phyloP scores from a whole-genome alignment of 2,113 vertebrate species.

The Campylomormyrus numenius region DNA sequence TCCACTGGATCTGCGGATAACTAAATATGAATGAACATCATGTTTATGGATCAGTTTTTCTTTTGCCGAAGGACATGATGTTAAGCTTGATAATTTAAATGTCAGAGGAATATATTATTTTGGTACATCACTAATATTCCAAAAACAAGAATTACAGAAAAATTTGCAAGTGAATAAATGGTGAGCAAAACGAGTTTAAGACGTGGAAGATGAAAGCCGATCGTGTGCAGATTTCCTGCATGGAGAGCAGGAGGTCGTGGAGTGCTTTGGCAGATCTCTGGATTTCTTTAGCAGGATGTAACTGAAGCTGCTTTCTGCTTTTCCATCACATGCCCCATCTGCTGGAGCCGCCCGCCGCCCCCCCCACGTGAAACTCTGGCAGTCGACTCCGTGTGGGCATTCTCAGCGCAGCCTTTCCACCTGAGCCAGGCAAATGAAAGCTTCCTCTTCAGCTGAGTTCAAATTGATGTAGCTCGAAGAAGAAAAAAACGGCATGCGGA shows the following conservation, averaged over 20 bases:
- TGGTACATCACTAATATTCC: not conserved
- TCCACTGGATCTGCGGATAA: not conserved
- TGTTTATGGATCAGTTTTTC: not conserved
- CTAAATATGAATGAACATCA: not conserved
- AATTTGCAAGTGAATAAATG: not conserved
- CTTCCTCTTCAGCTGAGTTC: not conserved
- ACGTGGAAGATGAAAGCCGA: not conserved
- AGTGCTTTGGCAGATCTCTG: not conserved
- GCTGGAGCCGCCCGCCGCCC: not conserved
- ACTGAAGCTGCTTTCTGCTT: constrained; percentile 7
- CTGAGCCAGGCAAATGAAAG: not conserved
- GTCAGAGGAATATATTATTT: not conserved
- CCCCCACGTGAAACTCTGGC: not conserved
- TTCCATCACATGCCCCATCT: constrained; percentile 8
- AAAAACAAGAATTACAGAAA: not conserved
- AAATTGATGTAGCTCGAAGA: not conserved
- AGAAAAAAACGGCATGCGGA: not conserved
- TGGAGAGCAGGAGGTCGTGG: not conserved
- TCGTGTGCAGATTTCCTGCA: not conserved
- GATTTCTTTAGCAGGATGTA: not conserved
- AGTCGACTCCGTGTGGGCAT: not conserved
- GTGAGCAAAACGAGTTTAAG: not conserved
- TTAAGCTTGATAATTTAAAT: not conserved
- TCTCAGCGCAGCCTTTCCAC: not conserved
- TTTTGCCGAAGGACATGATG: not conserved